Evolutionary conservation across 2,888 invertebrate species (phyloP).

Genomic region (Eubasilissa splendida): DNA sequence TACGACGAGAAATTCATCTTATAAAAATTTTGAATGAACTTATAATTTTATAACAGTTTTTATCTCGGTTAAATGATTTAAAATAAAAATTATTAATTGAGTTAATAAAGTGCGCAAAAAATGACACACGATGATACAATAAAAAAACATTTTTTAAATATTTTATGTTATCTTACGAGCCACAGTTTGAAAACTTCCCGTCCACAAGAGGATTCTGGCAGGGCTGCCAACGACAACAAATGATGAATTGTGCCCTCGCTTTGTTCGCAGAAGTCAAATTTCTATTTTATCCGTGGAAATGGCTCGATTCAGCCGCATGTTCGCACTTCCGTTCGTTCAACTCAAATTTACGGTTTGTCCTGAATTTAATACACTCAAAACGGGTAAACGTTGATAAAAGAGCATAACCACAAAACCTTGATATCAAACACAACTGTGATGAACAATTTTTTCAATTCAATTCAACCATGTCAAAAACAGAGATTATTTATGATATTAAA

Average conservation of each 20-base stretch:
- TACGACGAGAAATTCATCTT: too few relatives aligned
- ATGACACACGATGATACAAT: neutral
- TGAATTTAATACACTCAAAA: neutral
- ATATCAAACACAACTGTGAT: too few relatives aligned
- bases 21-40: too few relatives aligned
- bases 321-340: neutral
- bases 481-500: too few relatives aligned
- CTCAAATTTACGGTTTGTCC: neutral
- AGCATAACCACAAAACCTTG: too few relatives aligned
- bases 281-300: neutral
- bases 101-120: neutral
- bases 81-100: too few relatives aligned
- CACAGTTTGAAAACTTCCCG: neutral
- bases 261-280: conserved; percentile 35
- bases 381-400: neutral
- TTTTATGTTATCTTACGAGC: neutral
- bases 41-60: too few relatives aligned
- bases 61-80: too few relatives aligned
- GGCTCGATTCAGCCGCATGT: conserved; percentile 3
- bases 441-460: too few relatives aligned
- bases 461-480: too few relatives aligned
- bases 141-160: neutral
- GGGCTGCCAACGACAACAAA: conserved; percentile 29
- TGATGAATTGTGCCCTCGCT: conserved; percentile 17
- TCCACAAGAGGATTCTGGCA: neutral